Evolutionary conservation across 2,888 invertebrate species (phyloP).

Genomic region (Cephus pulcher): DNA sequence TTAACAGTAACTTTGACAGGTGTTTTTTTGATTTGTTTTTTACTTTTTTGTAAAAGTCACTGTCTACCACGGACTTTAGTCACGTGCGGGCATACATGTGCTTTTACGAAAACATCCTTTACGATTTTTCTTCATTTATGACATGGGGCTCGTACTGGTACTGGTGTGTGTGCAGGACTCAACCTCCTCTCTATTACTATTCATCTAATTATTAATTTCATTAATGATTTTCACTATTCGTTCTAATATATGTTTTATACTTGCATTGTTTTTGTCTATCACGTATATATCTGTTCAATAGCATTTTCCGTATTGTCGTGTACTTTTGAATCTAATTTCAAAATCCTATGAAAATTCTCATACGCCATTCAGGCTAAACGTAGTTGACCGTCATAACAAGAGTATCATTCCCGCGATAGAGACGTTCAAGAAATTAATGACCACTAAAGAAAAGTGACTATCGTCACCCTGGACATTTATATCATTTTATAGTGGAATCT

Average conservation of each 20-base stretch:
- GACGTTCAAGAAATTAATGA: constrained; percentile 46
- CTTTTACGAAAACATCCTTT: background rate
- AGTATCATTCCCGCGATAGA: background rate
- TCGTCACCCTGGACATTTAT: constrained; percentile 43
- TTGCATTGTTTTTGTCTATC: background rate
- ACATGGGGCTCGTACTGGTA: constrained; percentile 51
- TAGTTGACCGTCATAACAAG: background rate
- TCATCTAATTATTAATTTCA: constrained; percentile 40
- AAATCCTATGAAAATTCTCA: background rate
- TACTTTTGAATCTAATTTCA: background rate
- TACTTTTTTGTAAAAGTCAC: background rate
- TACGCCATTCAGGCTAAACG: background rate
- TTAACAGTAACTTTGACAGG: background rate
- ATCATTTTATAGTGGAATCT: constrained; percentile 49
- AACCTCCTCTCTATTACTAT: constrained; percentile 34
- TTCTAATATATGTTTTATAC: constrained; percentile 2
- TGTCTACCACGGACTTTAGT: background rate
- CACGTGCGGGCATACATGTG: background rate
- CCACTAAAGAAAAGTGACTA: constrained; percentile 53
- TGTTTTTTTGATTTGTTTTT: background rate
- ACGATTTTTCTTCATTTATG: constrained; percentile 31
- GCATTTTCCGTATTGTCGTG: background rate
- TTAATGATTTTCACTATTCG: constrained; percentile 23
- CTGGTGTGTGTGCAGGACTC: constrained; percentile 51
- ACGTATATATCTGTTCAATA: background rate